These are phyloP conservation scores for Engraulis encrasicolus DNA, from an alignment of 2,113 vertebrate species.

Conservation along the genomic window DNA sequence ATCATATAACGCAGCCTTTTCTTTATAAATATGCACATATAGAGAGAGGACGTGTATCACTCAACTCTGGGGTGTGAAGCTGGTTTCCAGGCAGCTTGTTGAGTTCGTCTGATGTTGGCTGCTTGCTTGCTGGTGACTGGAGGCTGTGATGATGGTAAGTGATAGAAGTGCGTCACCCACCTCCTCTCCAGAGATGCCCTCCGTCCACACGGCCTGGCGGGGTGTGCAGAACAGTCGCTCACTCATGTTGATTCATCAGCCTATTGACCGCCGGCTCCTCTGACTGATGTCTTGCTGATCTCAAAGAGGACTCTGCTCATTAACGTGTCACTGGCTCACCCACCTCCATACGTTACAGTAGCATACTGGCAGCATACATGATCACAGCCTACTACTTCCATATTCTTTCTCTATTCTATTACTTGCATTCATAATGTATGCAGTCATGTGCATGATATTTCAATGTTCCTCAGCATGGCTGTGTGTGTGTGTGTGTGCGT, in stretches of 20 bases:
- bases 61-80: not conserved
- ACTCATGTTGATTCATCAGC: not conserved
- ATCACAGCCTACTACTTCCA: not conserved
- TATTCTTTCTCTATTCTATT: not conserved
- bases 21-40: not conserved
- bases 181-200: not conserved
- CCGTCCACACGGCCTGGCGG: not conserved
- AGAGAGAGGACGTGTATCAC: not conserved
- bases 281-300: not conserved
- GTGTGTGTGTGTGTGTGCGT: slow-evolving; percentile 2
- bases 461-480: not conserved
- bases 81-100: no score
- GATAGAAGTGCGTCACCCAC: not conserved
- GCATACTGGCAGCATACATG: no score
- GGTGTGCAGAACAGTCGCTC: no score
- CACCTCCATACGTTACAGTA: not conserved
- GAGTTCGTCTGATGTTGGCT: not conserved
- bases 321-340: not conserved
- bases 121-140: not conserved
- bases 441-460: not conserved
- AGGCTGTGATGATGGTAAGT: not conserved
- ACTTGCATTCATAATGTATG: not conserved
- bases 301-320: not conserved
- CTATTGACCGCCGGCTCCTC: not conserved
- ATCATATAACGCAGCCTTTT: not conserved